These are phyloP conservation scores for Callaeas wilsoni DNA, from an alignment of 2,113 vertebrate genomes.

Conservation along the genomic window DNA sequence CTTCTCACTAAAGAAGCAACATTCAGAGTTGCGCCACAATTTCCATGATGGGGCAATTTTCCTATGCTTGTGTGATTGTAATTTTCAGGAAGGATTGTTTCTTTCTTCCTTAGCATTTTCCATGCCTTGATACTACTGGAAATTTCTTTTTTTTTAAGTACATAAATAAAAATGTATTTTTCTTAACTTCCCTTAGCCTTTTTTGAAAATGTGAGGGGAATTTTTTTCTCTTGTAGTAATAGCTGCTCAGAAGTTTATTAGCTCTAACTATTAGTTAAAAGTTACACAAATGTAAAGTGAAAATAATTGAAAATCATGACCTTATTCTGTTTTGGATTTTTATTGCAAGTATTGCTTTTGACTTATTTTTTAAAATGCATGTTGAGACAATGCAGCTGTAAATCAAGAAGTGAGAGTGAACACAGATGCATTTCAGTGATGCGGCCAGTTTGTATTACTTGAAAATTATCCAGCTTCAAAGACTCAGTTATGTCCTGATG, in stretches of 20 bases:
- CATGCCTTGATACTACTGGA: not conserved
- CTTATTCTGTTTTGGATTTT: not conserved
- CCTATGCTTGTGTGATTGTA: not conserved
- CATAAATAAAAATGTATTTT: not conserved
- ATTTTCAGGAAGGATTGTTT: constrained; percentile 16
- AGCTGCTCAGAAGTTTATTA: not conserved
- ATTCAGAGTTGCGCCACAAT: not conserved
- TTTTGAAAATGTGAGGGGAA: not conserved
- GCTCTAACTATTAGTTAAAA: not conserved
- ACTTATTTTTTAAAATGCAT: not conserved
- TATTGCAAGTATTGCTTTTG: not conserved
- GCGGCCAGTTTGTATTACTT: not conserved
- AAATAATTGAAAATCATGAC: not conserved
- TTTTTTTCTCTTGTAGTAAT: not conserved
- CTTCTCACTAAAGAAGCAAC: not conserved
- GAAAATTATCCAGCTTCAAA: not conserved
- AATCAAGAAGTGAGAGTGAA: not conserved
- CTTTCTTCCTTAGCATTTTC: not conserved
- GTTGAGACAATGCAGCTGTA: not conserved
- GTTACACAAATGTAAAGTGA: not conserved
- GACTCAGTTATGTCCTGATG: not conserved
- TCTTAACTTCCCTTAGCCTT: not conserved
- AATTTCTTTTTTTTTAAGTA: not conserved
- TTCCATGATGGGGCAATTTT: constrained; percentile 37
- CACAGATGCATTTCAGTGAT: not conserved